These are phyloP conservation scores for Lasioglossum zephyrum DNA, from an alignment of 2,888 invertebrate species.

Conservation along the genomic window DNA sequence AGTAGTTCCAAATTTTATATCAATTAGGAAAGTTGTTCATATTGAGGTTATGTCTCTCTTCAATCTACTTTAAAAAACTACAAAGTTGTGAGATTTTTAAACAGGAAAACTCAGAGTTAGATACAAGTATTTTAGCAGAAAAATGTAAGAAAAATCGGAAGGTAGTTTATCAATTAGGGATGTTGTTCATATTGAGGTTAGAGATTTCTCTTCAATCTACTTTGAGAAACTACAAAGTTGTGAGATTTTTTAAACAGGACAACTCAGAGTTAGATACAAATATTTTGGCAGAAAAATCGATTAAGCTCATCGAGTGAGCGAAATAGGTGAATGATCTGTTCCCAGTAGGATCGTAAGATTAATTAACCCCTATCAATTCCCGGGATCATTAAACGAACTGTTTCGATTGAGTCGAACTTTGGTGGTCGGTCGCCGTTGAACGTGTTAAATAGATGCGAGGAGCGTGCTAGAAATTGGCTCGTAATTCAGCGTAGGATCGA, in stretches of 20 bases:
- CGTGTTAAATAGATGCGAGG: slow-evolving; percentile 6
- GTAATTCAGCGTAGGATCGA: slow-evolving; percentile 58
- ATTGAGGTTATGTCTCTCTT: too few relatives aligned
- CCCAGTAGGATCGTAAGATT: not conserved
- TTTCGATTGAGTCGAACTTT: not conserved
- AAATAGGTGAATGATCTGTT: too few relatives aligned
- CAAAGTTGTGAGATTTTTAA: too few relatives aligned
- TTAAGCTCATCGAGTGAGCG: not conserved
- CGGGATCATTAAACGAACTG: not conserved
- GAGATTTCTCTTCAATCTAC: too few relatives aligned
- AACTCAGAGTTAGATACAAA: not conserved
- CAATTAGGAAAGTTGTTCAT: not conserved
- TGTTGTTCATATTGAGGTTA: too few relatives aligned
- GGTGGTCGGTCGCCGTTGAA: not conserved
- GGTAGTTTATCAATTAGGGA: too few relatives aligned
- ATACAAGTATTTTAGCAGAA: too few relatives aligned
- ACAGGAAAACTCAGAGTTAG: too few relatives aligned
- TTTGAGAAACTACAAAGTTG: too few relatives aligned
- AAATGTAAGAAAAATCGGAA: too few relatives aligned
- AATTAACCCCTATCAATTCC: not conserved
- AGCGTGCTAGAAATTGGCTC: slow-evolving; percentile 59
- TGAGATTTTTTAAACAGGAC: not conserved
- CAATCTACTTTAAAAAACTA: too few relatives aligned
- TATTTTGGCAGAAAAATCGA: not conserved
- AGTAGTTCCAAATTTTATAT: too few relatives aligned